These are phyloP conservation scores for Tenebrio molitor DNA, from an alignment of 1,140 invertebrate genomes.

Conservation along the genomic window DNA sequence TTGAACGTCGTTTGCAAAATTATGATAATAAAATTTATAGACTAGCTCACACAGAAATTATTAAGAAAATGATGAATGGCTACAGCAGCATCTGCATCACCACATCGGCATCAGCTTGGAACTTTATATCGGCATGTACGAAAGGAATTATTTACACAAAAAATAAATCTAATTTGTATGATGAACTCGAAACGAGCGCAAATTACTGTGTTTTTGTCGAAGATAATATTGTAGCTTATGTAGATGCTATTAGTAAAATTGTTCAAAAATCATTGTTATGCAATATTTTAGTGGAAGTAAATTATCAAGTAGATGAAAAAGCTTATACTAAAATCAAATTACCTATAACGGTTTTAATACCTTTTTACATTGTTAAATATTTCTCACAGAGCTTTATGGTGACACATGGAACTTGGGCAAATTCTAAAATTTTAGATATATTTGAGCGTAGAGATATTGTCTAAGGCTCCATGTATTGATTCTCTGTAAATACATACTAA, in stretches of 20 bases:
- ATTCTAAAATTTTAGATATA: no score
- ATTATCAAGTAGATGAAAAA: no score
- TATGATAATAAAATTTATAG: constrained; percentile 30
- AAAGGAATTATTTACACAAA: constrained; percentile 20
- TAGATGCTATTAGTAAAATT: constrained; percentile 5
- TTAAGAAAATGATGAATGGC: constrained; percentile 19
- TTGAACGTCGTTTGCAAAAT: constrained; percentile 5
- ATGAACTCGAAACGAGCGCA: neutral
- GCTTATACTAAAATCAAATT: constrained; percentile 3
- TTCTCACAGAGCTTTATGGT: neutral
- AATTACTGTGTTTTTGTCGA: neutral
- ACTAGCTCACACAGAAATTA: constrained; percentile 16
- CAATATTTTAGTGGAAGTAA: no score
- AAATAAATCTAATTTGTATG: neutral
- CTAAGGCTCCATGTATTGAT: no score
- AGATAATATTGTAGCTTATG: constrained; percentile 1
- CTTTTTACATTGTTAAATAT: constrained; percentile 13
- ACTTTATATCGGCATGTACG: neutral
- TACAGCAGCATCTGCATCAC: constrained; percentile 23
- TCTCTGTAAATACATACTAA: no score
- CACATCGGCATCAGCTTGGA: constrained; percentile 18
- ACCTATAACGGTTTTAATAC: constrained; percentile 21
- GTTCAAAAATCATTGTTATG: neutral
- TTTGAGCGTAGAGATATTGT: no score
- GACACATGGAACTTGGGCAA: neutral